Conservation (phyloP, 2,888 invertebrate species). For the Drosophila ochracea region DNA sequence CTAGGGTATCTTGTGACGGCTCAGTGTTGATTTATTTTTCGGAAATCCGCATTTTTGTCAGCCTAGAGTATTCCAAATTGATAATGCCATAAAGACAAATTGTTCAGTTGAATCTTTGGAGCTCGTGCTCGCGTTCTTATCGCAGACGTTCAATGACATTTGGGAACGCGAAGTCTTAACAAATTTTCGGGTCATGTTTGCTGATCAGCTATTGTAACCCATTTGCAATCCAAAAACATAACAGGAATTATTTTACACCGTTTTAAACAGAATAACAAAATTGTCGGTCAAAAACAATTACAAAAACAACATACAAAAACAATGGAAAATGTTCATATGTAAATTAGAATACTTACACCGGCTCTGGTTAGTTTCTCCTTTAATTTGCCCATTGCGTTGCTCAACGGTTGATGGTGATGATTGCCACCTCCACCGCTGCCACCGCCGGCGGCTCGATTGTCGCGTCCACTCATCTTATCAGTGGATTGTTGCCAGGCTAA, state of each 20-base stretch:
- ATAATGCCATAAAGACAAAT: conserved; percentile 20
- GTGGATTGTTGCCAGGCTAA: neutral
- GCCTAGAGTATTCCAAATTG: conserved; percentile 22
- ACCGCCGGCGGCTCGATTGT: conserved; percentile 82
- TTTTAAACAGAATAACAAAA: neutral
- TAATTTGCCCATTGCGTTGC: conserved; percentile 84
- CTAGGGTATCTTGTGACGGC: neutral
- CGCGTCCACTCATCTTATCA: conserved; percentile 84
- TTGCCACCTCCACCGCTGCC: conserved; percentile 74
- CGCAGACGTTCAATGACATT: conserved; percentile 9
- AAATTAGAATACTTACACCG: conserved; percentile 68
- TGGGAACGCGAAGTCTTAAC: neutral
- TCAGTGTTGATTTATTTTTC: neutral
- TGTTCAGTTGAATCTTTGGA: neutral
- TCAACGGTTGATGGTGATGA: conserved; percentile 75
- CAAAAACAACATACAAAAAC: no score
- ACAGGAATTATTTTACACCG: neutral
- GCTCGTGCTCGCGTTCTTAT: neutral
- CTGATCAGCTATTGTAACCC: neutral
- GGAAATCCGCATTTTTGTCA: neutral
- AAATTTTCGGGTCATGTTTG: neutral
- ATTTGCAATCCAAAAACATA: neutral
- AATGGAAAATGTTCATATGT: neutral
- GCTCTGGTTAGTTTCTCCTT: conserved; percentile 84
- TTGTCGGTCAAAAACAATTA: neutral